Evolutionary conservation across 1,140 invertebrate genomes (phyloP).

Genomic region (Probaryconus sp.): DNA sequence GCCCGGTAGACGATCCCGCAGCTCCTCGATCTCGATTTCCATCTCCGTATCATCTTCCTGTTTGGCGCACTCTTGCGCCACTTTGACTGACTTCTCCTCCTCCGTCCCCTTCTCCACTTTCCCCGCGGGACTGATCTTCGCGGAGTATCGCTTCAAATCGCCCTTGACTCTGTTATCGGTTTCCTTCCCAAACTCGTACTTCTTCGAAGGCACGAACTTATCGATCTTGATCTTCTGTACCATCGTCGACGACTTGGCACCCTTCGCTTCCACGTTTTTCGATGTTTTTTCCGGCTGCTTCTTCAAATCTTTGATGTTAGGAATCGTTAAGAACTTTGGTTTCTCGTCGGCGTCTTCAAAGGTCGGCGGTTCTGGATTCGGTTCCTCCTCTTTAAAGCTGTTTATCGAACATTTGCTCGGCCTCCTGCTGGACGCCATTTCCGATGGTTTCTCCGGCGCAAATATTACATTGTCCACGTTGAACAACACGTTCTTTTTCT

Average conservation of each 20-base stretch:
- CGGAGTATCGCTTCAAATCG: not conserved
- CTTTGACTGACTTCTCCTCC: constrained; percentile 18
- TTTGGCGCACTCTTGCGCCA: constrained; percentile 25
- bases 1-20: constrained; percentile 56
- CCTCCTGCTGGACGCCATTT: constrained; percentile 56
- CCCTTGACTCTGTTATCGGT: not conserved
- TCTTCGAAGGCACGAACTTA: constrained; percentile 62
- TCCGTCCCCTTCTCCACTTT: constrained; percentile 11
- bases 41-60: constrained; percentile 54
- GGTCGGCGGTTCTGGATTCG: constrained; percentile 44
- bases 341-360: constrained; percentile 39
- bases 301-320: constrained; percentile 73
- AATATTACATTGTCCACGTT: constrained; percentile 77
- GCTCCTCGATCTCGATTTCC: constrained; percentile 66
- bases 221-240: constrained; percentile 68
- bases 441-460: constrained; percentile 72
- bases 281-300: constrained; percentile 60
- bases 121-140: not conserved
- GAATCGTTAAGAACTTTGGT: constrained; percentile 73
- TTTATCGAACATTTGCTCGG: constrained; percentile 62
- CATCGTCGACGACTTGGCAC: constrained; percentile 46
- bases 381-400: constrained; percentile 53
- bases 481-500: constrained; percentile 74
- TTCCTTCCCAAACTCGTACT: not conserved
- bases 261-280: constrained; percentile 60